These are phyloP conservation scores for Melanocharis versteri DNA, from an alignment of 2,113 vertebrate genomes.

Conservation along the genomic window DNA sequence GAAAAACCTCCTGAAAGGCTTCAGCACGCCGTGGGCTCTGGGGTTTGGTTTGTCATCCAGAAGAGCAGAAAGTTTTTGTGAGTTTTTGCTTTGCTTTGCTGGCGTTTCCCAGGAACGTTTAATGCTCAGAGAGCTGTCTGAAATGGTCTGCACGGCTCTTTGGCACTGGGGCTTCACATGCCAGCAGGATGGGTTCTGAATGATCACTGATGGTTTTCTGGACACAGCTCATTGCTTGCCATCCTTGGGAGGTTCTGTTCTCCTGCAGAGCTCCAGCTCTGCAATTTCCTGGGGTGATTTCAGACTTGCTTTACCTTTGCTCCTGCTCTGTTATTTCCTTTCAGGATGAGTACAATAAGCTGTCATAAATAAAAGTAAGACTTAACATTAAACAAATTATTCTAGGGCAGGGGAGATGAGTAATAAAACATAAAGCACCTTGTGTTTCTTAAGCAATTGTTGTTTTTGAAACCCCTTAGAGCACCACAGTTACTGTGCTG, in stretches of 20 bases:
- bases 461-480: background rate
- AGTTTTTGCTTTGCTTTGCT: too few relatives aligned
- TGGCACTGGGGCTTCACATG: background rate
- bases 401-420: background rate
- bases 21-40: accelerated
- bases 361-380: background rate
- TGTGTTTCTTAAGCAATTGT: background rate
- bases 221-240: background rate
- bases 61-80: background rate
- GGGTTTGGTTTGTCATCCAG: background rate
- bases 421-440: background rate
- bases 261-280: background rate
- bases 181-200: background rate
- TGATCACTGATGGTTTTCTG: background rate
- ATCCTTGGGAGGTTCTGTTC: background rate
- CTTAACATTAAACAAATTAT: background rate
- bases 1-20: background rate
- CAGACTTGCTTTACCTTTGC: background rate
- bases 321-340: background rate
- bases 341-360: background rate
- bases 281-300: background rate
- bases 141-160: background rate
- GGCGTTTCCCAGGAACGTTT: background rate
- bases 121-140: background rate
- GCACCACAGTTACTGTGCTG: background rate